Percentiles rank a stretch among this genome's conserved stretches.
These are phyloP conservation scores for Anastrepha obliqua DNA, from an alignment of 1,140 invertebrate species.

Conservation along the genomic window DNA sequence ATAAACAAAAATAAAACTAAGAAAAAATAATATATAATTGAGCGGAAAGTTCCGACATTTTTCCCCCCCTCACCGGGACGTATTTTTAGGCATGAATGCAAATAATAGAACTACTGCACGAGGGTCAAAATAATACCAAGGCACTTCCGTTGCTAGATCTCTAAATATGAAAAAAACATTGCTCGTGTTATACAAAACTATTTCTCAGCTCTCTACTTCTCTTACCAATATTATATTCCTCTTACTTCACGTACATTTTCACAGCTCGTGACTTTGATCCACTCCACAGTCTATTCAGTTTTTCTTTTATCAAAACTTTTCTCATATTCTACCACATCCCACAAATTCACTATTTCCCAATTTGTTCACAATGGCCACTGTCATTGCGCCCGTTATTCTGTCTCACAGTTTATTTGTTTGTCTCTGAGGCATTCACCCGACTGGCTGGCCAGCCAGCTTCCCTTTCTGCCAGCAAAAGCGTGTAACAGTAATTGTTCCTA, in stretches of 20 bases:
- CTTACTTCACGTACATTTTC: not conserved
- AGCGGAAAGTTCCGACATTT: no score
- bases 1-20: no score
- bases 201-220: no score
- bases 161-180: no score
- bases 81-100: no score
- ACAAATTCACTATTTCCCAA: not conserved
- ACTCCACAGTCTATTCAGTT: not conserved
- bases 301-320: conserved; percentile 15
- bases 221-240: no score
- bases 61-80: no score
- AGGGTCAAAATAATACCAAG: no score
- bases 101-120: no score
- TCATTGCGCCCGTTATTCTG: not conserved
- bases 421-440: not conserved
- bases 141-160: no score
- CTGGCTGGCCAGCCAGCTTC: not conserved
- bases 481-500: conserved; percentile 44
- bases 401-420: conserved; percentile 14
- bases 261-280: not conserved
- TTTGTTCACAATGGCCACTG: not conserved
- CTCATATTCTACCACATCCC: not conserved
- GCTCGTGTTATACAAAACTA: no score
- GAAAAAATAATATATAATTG: no score
- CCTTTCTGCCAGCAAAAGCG: not conserved